Conservation (phyloP, 2,888 invertebrate species). For the Euproctis similis region DNA sequence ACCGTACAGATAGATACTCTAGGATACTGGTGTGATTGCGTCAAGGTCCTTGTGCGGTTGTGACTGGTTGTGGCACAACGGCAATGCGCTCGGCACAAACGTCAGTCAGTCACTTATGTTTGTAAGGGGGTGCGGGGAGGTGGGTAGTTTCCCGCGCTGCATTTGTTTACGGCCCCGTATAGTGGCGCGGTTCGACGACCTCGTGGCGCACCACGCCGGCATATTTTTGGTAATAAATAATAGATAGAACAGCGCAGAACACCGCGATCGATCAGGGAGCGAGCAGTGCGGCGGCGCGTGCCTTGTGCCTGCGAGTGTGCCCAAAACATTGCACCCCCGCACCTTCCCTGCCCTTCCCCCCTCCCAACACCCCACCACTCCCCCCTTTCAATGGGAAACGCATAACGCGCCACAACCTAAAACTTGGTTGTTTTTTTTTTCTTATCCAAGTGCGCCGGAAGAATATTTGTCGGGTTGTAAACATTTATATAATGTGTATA, state of each 20-base stretch:
- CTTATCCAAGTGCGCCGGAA: too few species aligned
- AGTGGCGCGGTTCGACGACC: constrained; percentile 55
- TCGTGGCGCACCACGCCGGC: constrained; percentile 60
- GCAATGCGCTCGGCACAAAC: constrained; percentile 27
- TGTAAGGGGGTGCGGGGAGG: constrained; percentile 41
- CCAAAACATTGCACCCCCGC: constrained; percentile 57
- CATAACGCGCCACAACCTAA: too few species aligned
- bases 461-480: too few species aligned
- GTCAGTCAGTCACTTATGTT: too few species aligned
- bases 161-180: constrained; percentile 51
- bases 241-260: constrained; percentile 62
- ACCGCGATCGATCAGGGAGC: constrained; percentile 55
- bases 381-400: too few species aligned
- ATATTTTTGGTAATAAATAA: constrained; percentile 72
- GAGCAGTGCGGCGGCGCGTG: constrained; percentile 60
- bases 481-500: too few species aligned
- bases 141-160: constrained; percentile 55
- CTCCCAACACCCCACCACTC: neutral
- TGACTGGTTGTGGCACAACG: constrained; percentile 1
- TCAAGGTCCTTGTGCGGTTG: constrained; percentile 15
- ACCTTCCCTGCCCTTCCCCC: too few species aligned
- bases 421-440: too few species aligned
- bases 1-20: constrained; percentile 3
- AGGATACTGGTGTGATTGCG: constrained; percentile 4
- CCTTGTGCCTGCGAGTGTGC: constrained; percentile 31